These are phyloP conservation scores for Crotalus horridus DNA, from an alignment of 2,113 vertebrate genomes.

Conservation along the genomic window DNA sequence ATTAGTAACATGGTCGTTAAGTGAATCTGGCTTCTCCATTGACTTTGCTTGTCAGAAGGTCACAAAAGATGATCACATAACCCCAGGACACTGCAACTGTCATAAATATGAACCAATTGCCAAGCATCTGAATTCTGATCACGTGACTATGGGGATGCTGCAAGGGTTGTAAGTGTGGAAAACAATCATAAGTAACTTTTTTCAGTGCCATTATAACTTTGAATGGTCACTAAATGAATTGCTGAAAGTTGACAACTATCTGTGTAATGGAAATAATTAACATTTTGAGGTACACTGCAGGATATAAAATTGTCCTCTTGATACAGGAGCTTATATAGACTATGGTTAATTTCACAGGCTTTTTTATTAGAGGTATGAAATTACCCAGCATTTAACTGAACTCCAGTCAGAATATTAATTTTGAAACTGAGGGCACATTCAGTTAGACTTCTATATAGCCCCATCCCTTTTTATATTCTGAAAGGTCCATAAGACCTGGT, in stretches of 20 bases:
- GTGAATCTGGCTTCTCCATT: not conserved
- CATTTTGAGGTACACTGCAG: conserved; percentile 42
- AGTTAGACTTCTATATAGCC: conserved; percentile 5
- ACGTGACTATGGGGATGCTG: not conserved
- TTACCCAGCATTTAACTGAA: conserved; percentile 57
- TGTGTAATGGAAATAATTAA: not conserved
- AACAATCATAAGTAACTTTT: not conserved
- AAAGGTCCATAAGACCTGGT: not conserved
- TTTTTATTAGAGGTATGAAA: conserved; percentile 46
- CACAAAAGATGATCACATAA: not conserved
- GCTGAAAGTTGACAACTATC: not conserved
- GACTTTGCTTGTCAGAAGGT: not conserved
- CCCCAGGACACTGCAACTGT: not conserved
- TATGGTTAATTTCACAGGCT: conserved; percentile 46
- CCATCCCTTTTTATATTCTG: not conserved
- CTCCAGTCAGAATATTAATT: conserved; percentile 55
- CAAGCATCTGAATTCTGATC: not conserved
- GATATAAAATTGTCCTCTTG: conserved; percentile 33
- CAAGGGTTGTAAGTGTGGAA: not conserved
- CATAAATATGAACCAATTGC: not conserved
- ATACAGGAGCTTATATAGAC: conserved; percentile 46
- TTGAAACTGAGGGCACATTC: conserved; percentile 31
- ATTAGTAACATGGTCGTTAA: not conserved
- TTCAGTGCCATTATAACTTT: not conserved
- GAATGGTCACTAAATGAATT: not conserved